These are phyloP conservation scores for Buphagus erythrorhynchus DNA, from an alignment of 2,797 vertebrate genomes.

Conservation along the genomic window DNA sequence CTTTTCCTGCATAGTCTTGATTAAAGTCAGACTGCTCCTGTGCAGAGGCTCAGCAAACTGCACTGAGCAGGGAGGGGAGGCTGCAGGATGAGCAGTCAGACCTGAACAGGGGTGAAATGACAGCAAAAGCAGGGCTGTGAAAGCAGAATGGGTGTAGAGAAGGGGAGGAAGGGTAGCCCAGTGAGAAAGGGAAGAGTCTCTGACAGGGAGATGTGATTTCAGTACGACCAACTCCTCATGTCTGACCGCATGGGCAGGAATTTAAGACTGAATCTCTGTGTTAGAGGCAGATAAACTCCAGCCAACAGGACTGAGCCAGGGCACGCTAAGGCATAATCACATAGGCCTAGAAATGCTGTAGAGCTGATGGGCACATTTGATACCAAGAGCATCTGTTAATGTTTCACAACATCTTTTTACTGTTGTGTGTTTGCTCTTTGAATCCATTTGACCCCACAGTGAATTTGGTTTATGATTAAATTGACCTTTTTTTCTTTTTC, in stretches of 20 bases:
- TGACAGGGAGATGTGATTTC: not conserved
- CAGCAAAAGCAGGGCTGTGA: not conserved
- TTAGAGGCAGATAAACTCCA: not conserved
- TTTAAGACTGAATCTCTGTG: not conserved
- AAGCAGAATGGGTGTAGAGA: not conserved
- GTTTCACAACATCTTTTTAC: not conserved
- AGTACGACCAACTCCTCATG: not conserved
- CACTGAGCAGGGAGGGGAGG: not conserved
- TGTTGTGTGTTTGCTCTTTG: not conserved
- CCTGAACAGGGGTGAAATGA: not conserved
- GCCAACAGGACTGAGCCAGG: not conserved
- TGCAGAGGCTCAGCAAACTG: not conserved
- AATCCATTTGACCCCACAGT: not conserved
- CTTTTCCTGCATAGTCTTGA: not conserved
- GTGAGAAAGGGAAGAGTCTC: not conserved
- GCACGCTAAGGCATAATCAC: not conserved
- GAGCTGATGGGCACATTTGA: not conserved
- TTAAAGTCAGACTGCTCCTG: slow-evolving; percentile 29
- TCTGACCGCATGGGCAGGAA: not conserved
- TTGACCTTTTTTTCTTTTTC: not conserved
- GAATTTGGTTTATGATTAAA: not conserved
- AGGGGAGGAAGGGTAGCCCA: not conserved
- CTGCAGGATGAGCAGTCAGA: not conserved
- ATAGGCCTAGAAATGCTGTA: not conserved
- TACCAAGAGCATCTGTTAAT: not conserved